Evolutionary conservation across 2,797 vertebrate species (phyloP).

Genomic region (Hypotaenidia okinawae): DNA sequence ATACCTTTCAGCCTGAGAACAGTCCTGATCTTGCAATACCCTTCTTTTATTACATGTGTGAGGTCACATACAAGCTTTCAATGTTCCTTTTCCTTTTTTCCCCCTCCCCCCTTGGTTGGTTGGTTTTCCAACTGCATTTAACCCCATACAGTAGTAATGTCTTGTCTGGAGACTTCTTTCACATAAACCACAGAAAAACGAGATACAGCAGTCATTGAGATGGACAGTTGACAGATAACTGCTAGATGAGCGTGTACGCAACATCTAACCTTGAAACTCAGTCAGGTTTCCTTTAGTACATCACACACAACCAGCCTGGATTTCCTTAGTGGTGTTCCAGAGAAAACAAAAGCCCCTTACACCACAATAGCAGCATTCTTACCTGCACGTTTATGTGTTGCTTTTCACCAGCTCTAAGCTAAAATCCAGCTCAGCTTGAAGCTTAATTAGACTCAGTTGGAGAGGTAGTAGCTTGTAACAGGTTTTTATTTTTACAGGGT

Average conservation of each 20-base stretch:
- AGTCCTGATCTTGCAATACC: neutral
- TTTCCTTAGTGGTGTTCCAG: neutral
- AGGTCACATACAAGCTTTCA: neutral
- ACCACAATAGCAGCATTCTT: neutral
- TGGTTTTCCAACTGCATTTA: slow-evolving; percentile 5
- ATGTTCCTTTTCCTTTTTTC: neutral
- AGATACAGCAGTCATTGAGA: neutral
- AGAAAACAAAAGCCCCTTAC: neutral
- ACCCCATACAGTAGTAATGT: neutral
- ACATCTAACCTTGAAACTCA: neutral
- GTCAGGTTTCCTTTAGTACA: neutral
- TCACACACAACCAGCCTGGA: neutral
- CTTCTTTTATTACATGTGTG: neutral
- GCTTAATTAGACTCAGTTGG: slow-evolving; percentile 26
- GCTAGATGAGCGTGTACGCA: neutral
- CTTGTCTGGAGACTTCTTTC: neutral
- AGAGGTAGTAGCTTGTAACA: slow-evolving; percentile 21
- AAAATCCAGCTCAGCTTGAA: neutral
- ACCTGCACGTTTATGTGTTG: neutral
- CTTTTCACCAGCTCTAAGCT: neutral
- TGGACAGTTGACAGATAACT: neutral
- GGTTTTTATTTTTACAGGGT: slow-evolving; percentile 48
- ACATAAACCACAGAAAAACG: neutral
- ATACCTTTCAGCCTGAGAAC: neutral
- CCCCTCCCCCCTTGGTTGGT: neutral